These are phyloP conservation scores for Coenobita brevimanus DNA, from an alignment of 1,140 invertebrate genomes.

Conservation along the genomic window DNA sequence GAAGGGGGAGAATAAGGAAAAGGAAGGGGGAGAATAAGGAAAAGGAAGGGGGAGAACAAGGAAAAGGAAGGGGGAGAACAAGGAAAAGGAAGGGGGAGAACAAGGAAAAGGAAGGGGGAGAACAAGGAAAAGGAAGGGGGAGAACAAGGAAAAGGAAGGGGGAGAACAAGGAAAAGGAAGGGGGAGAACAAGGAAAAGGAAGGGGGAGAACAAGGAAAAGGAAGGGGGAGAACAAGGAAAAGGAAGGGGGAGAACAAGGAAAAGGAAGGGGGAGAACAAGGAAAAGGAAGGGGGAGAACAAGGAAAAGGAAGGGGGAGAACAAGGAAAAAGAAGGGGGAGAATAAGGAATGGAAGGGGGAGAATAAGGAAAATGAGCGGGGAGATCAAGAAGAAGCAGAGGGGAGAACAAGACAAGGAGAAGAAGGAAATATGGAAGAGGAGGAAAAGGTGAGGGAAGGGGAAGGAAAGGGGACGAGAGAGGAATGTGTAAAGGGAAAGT, in stretches of 20 bases:
- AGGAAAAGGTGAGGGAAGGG: neutral
- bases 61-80: no score
- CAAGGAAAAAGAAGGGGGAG: neutral
- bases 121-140: neutral
- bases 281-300: neutral
- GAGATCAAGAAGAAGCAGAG: no score
- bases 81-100: no score
- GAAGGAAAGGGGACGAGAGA: neutral
- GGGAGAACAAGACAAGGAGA: no score
- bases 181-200: neutral
- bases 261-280: neutral
- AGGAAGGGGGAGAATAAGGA: no score
- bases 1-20: no score
- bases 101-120: no score
- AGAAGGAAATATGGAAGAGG: no score
- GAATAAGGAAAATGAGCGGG: no score
- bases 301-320: neutral
- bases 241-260: neutral
- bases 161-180: neutral
- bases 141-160: conserved; percentile 5
- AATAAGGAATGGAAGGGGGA: no score
- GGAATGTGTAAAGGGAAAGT: neutral
- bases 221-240: neutral
- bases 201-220: neutral
- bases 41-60: no score